Evolutionary conservation across 2,888 invertebrate species (phyloP), one percentile per base, ranked within the genome.

Genomic region (Neuroscelio doddi): DNA sequence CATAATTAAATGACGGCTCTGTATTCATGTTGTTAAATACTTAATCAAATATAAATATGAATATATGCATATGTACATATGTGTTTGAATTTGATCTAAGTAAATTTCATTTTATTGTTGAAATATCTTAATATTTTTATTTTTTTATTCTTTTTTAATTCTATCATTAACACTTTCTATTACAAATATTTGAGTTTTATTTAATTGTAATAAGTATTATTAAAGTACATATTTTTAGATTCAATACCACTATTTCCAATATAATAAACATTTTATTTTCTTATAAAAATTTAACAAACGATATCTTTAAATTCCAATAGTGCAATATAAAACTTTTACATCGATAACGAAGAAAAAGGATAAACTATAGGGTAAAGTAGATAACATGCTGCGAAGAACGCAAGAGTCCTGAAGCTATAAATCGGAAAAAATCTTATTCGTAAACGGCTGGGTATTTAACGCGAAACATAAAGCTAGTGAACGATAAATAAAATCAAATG

Each of bases 401-500:
- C 29, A 16, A 47, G 29, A 53, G 24, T 42, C 39, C 29, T 30
- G 27, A 44, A 55, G 58, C 70, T 68, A 77, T 76, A 77, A 78
- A 79, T 80, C 75, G 72, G 64, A 61, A 65, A 76, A 75, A 71
- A 71, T 79, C 76, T 75, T 74, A 75, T 74, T 77, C 75, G 69
- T 73, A 73, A 76, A 73, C 61, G 67, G 63, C 52, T 41, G 45
- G 64, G 70, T 75, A 75, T 75, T 80, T 76, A 76, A 69, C 66
- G 64, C 47, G 63, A 73, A n/a, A 72, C 69, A 75, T 76, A 76
- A 77, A 75, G 69, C 68, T 49, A 46, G 36, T 38, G 36, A 14
- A 63, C 68, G 68, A 76, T 78, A 78, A 78, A 78, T 77, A 76
- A 78, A 74, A 77, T 76, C 69, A 70, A 68, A 70, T 70, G 62